phyloP scores from a whole-genome alignment of 2,113 vertebrate species.

The Eptatretus burgeri region DNA sequence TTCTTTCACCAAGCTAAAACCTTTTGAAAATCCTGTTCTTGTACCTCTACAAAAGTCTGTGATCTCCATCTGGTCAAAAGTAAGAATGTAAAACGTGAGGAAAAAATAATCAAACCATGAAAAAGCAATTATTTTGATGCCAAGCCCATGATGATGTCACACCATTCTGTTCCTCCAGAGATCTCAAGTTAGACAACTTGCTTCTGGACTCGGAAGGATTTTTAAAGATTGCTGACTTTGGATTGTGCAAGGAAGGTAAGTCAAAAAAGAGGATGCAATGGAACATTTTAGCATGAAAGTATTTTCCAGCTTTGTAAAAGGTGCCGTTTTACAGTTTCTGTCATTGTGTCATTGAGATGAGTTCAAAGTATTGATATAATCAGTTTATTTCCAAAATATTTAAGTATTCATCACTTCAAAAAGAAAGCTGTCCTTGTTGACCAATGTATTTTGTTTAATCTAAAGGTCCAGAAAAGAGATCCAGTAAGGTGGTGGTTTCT shows the following conservation, averaged over 20 bases:
- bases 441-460: no score
- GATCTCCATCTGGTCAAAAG: neutral
- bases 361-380: no score
- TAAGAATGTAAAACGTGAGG: neutral
- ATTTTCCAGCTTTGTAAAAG: no score
- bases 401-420: no score
- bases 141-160: neutral
- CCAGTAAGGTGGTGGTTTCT: no score
- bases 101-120: neutral
- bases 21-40: neutral
- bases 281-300: no score
- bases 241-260: conserved; percentile 95
- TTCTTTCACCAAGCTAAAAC: neutral
- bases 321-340: no score
- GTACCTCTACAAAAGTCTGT: neutral
- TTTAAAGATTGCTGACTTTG: conserved; percentile 95
- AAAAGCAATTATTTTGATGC: neutral
- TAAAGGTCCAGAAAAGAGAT: no score
- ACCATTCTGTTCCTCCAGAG: conserved; percentile 24
- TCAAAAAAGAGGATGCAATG: conserved; percentile 8
- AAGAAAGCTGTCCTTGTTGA: no score
- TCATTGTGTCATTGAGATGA: no score
- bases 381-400: no score
- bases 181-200: conserved; percentile 92
- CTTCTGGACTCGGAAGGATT: conserved; percentile 89